Evolutionary conservation across 2,888 invertebrate species (phyloP), one percentile per base, ranked within the genome.

Genomic region (Chrysodeixis includens): DNA sequence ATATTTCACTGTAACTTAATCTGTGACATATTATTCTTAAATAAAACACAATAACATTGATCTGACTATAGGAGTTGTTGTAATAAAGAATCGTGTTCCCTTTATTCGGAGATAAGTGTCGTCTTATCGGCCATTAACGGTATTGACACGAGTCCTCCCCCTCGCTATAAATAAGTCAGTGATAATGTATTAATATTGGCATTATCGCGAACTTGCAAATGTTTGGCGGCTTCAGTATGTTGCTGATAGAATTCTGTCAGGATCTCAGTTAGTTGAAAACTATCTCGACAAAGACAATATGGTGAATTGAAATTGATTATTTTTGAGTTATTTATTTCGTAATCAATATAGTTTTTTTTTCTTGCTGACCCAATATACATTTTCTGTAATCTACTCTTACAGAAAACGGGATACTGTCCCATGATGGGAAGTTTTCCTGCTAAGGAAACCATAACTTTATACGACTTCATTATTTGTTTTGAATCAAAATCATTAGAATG

Each of bases 61-160:
- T 40, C 40, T 6, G n/a, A 40, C n/a, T n/a, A 49, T 20, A 9
- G 46, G 18, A 18, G 46, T 46, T 46, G 46, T 8, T 16, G 18
- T 46, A 18, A 46, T 18, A 18, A 46, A 46, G 46, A 46, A 46
- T 20, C 20, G 18, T 49, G 18, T 18, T 40, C 18, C 46, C 46
- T 49, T 49, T 49, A 49, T 49, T 49, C 20, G 20, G 9, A 10
- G 18, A 49, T 49, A 49, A 18, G 46, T 49, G 46, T 20, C 46
- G 18, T 49, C 46, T 49, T 49, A 49, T 49, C 46, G 46, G 46
- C 46, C 46, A 49, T 49, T 49, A 49, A 49, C 16, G 46, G 18
- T 49, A 49, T 49, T 49, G 46, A 20, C 40, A 49, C 46, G 12
- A 7, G 46, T 4, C 46, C 46, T 18, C 20, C 46, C 46, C 46